These are phyloP conservation scores for Semnornis frantzii DNA, from an alignment of 2,113 vertebrate species.

Conservation along the genomic window DNA sequence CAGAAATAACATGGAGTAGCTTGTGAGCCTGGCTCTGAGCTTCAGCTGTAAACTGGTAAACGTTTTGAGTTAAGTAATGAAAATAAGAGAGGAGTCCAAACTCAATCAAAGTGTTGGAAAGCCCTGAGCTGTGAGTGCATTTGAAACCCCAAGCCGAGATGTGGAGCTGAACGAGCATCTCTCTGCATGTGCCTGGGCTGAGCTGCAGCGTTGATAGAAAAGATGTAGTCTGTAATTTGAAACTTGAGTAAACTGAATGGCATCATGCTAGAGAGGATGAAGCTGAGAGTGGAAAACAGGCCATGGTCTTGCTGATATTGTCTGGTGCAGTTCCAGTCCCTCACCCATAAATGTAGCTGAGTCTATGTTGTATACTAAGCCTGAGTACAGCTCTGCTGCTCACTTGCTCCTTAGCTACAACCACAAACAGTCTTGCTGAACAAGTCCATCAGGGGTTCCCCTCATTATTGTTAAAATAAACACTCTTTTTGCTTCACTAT, in stretches of 20 bases:
- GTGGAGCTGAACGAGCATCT: neutral
- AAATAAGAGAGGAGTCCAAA: neutral
- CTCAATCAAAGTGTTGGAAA: neutral
- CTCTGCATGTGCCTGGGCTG: neutral
- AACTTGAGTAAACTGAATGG: neutral
- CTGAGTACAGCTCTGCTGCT: neutral
- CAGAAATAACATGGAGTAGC: neutral
- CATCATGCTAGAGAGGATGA: rapidly evolving
- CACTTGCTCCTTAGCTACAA: neutral
- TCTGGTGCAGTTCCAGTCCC: neutral
- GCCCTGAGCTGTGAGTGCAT: neutral
- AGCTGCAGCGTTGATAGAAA: rapidly evolving
- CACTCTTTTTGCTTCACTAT: constrained; percentile 31
- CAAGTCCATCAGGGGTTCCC: constrained; percentile 25
- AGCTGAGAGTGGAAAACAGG: neutral
- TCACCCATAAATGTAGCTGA: rapidly evolving
- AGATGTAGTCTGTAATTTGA: neutral
- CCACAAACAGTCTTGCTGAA: neutral
- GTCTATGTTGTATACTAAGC: neutral
- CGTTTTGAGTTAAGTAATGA: neutral
- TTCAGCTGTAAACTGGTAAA: neutral
- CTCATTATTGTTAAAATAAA: constrained; percentile 67
- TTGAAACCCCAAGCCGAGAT: neutral
- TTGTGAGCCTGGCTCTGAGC: neutral
- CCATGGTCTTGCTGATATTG: neutral